phyloP scores from a whole-genome alignment of 2,797 vertebrate genomes.

The Arrhamphus sclerolepis region DNA sequence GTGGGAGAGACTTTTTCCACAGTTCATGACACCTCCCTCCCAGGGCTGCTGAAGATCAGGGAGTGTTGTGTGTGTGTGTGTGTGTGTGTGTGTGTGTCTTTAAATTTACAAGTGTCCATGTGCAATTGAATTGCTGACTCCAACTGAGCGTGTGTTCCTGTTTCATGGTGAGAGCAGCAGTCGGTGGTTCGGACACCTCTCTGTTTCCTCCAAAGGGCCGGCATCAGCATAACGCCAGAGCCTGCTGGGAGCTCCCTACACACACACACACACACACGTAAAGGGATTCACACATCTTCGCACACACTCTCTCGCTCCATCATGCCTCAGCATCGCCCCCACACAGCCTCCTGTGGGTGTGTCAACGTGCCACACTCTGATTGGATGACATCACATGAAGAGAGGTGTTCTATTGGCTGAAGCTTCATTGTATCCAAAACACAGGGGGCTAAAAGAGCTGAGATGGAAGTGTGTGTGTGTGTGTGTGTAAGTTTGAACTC shows the following conservation, averaged over 20 bases:
- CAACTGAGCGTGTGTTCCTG: constrained; percentile 62
- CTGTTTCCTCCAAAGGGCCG: constrained; percentile 53
- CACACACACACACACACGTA: constrained; percentile 16
- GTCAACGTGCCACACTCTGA: constrained; percentile 45
- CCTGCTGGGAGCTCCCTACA: constrained; percentile 48
- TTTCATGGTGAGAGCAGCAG: constrained; percentile 65
- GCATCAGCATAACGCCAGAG: constrained; percentile 71
- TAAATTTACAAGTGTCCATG: constrained; percentile 56
- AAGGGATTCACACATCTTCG: constrained; percentile 26
- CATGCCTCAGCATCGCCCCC: constrained; percentile 39
- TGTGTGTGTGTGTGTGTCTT: constrained; percentile 2
- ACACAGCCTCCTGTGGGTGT: constrained; percentile 70
- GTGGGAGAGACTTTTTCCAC: constrained; percentile 63
- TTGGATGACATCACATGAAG: constrained; percentile 49
- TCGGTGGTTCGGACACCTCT: constrained; percentile 49
- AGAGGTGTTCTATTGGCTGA: constrained; percentile 49
- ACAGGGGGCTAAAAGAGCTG: constrained; percentile 17
- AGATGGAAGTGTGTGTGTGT: constrained; percentile 1
- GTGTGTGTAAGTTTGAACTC: constrained; percentile 32
- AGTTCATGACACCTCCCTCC: constrained; percentile 53
- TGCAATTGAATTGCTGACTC: constrained; percentile 78
- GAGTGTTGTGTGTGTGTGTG: constrained; percentile 31
- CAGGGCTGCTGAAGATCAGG: constrained; percentile 30
- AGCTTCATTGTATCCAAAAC: constrained; percentile 22
- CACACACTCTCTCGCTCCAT: constrained; percentile 13